Evolutionary conservation across 2,113 vertebrate genomes (phyloP), one percentile per base, ranked within the genome.

Genomic region (Mormyrus lacerda): DNA sequence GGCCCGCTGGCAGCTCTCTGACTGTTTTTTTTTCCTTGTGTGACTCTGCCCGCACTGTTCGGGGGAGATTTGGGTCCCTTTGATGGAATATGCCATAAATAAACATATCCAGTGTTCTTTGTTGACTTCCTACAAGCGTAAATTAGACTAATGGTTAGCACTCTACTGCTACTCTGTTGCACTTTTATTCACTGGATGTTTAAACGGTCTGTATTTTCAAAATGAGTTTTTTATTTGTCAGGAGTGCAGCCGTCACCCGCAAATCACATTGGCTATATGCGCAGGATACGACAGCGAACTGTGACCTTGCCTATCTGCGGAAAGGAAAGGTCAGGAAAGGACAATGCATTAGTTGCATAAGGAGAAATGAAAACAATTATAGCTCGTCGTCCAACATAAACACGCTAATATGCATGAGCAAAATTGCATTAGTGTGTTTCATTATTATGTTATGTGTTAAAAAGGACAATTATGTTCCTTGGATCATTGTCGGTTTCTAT

Each of bases 1-100:
- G 89, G 89, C 89, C 53, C 91, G 91, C 90, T 58, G 88, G 88
- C 88, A 91, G 89, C 90, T 88, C 91, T 88, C 90, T 85, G 89
- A 91, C 90, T 89, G 21, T 89, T 92, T 89, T 91, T 91, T 76
- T 51, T 87, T 87, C 90, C 88, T 83, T 91, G 21, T 79, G 24
- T 4, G 27, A 31, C 88, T 53, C 51, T 87, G 27, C 50, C 58
- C 24, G 45, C 50, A 84, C 31, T 61, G 55, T 61, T 44, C 24
- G 8, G 53, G 35, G 27, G 27, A 87, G 48, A 87, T 35, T 87
- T 87, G 6, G 27, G 61, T 85, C 44, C 76, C 85, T 8, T 58
- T 39, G 87, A 87, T 44, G 35, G 31, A 87, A 5, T 24, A 24
- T 53, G 21, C 82, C 11, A 35, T 55, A 83, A 58, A 58, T 53